Percentiles rank a stretch among this genome's conserved stretches.
phyloP scores from a whole-genome alignment of 2,888 invertebrate genomes.

The Horisme vitalbata region DNA sequence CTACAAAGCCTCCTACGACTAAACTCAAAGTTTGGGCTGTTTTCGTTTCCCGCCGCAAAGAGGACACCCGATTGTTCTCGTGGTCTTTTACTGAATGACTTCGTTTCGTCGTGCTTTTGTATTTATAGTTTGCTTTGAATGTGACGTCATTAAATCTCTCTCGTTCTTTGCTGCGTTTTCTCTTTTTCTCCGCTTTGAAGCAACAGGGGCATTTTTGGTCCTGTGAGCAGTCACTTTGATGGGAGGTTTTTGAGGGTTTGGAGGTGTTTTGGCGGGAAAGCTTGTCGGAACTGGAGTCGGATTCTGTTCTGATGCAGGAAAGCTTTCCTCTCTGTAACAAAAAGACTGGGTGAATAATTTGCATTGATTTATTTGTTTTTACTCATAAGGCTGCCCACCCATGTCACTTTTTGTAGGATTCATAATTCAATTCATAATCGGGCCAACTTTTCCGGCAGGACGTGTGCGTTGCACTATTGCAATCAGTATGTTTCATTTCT shows the following conservation, averaged over 20 bases:
- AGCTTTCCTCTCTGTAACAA: slow-evolving; percentile 73
- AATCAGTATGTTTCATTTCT: too few species aligned
- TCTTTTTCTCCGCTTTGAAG: slow-evolving; percentile 47
- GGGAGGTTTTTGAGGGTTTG: slow-evolving; percentile 64
- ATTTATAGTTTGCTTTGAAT: slow-evolving; percentile 71
- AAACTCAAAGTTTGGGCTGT: slow-evolving; percentile 94
- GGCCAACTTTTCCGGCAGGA: too few species aligned
- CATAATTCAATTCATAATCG: too few species aligned
- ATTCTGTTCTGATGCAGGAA: slow-evolving; percentile 75
- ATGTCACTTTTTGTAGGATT: too few species aligned
- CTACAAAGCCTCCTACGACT: slow-evolving; percentile 93
- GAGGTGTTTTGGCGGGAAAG: slow-evolving; percentile 67
- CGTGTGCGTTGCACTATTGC: too few species aligned
- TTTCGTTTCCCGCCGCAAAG: slow-evolving; percentile 90
- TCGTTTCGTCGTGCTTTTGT: slow-evolving; percentile 66
- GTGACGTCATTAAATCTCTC: slow-evolving; percentile 68
- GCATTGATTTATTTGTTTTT: too few species aligned
- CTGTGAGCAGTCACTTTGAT: slow-evolving; percentile 65
- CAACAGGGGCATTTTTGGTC: slow-evolving; percentile 74
- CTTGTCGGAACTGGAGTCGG: slow-evolving; percentile 75
- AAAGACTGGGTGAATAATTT: too few species aligned
- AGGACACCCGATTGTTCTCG: slow-evolving; percentile 85
- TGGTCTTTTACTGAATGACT: slow-evolving; percentile 81
- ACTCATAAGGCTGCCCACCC: too few species aligned
- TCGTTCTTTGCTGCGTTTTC: slow-evolving; percentile 58